A percentile compares a stretch with the other conserved stretches of the same genome.
Evolutionary conservation across 2,797 vertebrate genomes (phyloP).

Genomic region (Melopsittacus undulatus): DNA sequence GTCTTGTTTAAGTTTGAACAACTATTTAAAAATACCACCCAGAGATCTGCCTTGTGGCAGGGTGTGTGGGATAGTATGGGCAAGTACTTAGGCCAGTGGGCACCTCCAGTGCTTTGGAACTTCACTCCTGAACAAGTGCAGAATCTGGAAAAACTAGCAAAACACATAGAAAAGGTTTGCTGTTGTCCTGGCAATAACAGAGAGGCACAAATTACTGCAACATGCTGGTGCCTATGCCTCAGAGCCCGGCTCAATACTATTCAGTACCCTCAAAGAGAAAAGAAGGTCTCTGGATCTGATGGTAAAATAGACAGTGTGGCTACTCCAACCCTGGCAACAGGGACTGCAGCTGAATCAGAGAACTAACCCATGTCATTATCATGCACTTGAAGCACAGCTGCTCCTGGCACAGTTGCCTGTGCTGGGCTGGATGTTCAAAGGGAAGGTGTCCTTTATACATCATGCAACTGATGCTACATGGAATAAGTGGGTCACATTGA

Average conservation of each 20-base stretch:
- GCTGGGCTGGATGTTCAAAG: not conserved
- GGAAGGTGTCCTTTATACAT: not conserved
- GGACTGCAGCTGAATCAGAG: not conserved
- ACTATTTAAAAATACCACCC: not conserved
- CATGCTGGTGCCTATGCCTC: not conserved
- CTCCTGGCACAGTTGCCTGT: not conserved
- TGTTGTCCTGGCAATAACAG: not conserved
- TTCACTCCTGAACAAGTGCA: not conserved
- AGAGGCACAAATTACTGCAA: not conserved
- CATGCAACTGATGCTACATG: not conserved
- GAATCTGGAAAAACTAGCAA: not conserved
- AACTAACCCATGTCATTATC: not conserved
- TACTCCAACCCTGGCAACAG: not conserved
- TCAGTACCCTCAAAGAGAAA: not conserved
- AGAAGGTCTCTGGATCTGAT: not conserved
- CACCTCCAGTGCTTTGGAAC: not conserved
- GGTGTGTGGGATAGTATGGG: not conserved
- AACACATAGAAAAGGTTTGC: not conserved
- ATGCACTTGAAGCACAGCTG: not conserved
- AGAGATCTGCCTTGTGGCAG: not conserved
- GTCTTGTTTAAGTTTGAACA: not conserved
- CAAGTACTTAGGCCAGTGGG: not conserved
- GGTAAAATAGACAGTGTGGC: not conserved
- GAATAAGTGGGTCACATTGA: not conserved
- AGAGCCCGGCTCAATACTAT: not conserved